These are phyloP conservation scores for Steatornis caripensis DNA, from an alignment of 2,113 vertebrate species.

Conservation along the genomic window DNA sequence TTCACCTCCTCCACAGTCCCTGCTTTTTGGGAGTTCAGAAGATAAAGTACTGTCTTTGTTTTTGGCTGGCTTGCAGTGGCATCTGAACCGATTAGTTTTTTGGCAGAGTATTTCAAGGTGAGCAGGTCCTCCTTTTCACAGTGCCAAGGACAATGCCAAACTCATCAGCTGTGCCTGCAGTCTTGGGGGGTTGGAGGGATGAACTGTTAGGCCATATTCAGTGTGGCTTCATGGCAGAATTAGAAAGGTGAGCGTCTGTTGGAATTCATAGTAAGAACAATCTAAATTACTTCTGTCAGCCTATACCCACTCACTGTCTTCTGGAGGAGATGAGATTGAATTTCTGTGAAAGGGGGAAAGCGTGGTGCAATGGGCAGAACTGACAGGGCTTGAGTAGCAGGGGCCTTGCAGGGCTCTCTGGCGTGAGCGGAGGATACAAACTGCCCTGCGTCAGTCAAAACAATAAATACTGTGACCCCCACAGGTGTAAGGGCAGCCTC, in stretches of 20 bases:
- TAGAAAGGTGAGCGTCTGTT: not conserved
- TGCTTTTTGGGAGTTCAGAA: not conserved
- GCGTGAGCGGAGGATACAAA: not conserved
- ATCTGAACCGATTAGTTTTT: not conserved
- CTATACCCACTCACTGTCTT: not conserved
- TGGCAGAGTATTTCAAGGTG: not conserved
- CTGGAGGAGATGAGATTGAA: not conserved
- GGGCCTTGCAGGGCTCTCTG: not conserved
- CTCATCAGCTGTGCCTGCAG: not conserved
- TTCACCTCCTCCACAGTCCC: not conserved
- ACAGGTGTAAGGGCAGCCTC: not conserved
- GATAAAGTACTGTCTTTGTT: not conserved
- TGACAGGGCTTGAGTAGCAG: not conserved
- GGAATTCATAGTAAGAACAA: not conserved
- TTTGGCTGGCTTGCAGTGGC: rapidly evolving
- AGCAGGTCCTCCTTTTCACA: not conserved
- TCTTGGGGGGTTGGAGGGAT: not conserved
- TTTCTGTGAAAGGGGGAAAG: not conserved
- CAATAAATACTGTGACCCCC: not conserved
- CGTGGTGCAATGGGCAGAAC: not conserved
- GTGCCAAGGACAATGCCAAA: not conserved
- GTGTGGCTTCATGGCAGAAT: not conserved
- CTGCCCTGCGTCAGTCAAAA: not conserved
- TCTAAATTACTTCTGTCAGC: not conserved
- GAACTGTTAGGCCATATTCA: not conserved